Conservation (phyloP, 2,888 invertebrate genomes). For the Pinctada fucata region DNA sequence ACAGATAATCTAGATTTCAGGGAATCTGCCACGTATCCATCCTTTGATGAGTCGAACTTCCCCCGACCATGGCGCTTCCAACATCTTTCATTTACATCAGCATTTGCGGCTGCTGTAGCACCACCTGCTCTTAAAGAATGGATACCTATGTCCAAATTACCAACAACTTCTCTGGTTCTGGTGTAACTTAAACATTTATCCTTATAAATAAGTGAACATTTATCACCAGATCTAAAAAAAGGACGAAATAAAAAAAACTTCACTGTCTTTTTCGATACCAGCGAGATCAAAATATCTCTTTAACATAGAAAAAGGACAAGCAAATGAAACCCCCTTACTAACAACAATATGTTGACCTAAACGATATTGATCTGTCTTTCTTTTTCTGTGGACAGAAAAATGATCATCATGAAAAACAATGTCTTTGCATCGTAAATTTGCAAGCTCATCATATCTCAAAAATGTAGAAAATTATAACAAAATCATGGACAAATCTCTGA, state of each 20-base stretch:
- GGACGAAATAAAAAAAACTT: background rate
- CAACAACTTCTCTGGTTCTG: background rate
- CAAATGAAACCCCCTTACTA: constrained; percentile 9
- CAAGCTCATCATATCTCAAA: constrained; percentile 18
- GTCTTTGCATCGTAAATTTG: constrained; percentile 6
- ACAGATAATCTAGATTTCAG: background rate
- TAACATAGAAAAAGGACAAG: constrained; percentile 15
- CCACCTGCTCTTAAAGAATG: background rate
- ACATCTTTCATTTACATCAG: background rate
- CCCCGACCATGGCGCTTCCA: background rate
- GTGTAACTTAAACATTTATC: constrained; percentile 18
- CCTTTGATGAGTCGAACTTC: background rate
- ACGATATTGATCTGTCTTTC: constrained; percentile 16
- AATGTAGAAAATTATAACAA: background rate
- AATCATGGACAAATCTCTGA: background rate
- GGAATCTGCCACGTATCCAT: background rate
- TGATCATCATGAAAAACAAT: constrained; percentile 1
- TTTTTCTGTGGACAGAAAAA: constrained; percentile 10
- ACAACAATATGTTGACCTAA: constrained; percentile 11
- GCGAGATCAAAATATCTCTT: constrained; percentile 9
- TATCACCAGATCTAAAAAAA: constrained; percentile 12
- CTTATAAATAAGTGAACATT: constrained; percentile 10
- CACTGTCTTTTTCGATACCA: background rate
- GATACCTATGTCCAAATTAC: background rate
- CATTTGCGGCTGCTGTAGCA: constrained; percentile 1